Percentiles rank a stretch among this genome's conserved stretches.
phyloP scores from a whole-genome alignment of 1,140 invertebrate genomes.

The Ceratoteleas bidentatus region DNA sequence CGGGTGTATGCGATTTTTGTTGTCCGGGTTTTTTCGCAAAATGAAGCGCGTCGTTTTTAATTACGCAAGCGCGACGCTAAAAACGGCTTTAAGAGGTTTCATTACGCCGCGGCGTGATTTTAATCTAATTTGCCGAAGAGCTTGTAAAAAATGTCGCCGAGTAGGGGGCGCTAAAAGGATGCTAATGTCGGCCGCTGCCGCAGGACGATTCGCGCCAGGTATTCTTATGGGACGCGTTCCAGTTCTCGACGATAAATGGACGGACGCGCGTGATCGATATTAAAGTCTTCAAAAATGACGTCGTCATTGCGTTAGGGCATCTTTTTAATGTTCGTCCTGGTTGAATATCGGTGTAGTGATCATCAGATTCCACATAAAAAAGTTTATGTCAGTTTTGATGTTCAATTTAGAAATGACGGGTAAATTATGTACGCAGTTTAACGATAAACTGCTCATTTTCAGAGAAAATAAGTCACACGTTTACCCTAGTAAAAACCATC shows the following conservation, averaged over 20 bases:
- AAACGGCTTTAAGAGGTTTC: not conserved
- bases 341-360: no score
- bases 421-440: no score
- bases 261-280: constrained; percentile 20
- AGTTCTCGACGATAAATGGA: constrained; percentile 12
- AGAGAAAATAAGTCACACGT: no score
- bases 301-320: not conserved
- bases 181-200: constrained; percentile 7
- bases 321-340: no score
- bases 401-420: not conserved
- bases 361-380: no score
- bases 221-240: constrained; percentile 27
- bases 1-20: not conserved
- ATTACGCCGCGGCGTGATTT: constrained; percentile 3
- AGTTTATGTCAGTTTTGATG: no score
- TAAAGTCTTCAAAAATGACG: constrained; percentile 10
- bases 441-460: no score
- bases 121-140: constrained; percentile 4
- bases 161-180: constrained; percentile 2
- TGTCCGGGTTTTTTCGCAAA: not conserved
- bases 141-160: constrained; percentile 9
- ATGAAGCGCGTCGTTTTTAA: not conserved
- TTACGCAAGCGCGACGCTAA: not conserved
- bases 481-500: no score
- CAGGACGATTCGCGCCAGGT: constrained; percentile 27